These are phyloP conservation scores for Diachasma alloeum DNA, from an alignment of 1,140 invertebrate species.

Conservation along the genomic window DNA sequence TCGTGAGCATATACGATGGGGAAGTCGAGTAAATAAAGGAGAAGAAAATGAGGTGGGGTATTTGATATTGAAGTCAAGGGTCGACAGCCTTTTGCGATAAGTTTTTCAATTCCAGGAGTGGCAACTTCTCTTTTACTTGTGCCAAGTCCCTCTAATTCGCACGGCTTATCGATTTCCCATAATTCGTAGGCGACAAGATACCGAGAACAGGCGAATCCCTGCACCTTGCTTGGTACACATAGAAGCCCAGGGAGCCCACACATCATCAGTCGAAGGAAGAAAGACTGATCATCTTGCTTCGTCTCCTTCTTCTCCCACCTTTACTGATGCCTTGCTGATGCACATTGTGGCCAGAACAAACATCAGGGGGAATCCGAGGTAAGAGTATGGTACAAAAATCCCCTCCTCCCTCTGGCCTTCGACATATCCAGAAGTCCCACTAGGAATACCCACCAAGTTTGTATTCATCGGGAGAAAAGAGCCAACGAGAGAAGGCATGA, in stretches of 20 bases:
- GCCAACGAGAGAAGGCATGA: neutral
- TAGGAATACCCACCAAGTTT: neutral
- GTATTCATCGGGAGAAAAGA: constrained; percentile 5
- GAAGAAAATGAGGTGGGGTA: neutral
- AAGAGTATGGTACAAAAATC: neutral
- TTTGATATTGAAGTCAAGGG: neutral
- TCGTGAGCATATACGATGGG: too few species aligned
- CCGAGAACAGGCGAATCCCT: neutral
- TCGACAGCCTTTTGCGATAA: neutral
- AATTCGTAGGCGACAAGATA: constrained; percentile 4
- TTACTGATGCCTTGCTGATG: neutral
- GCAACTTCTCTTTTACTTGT: neutral
- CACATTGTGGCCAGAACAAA: neutral
- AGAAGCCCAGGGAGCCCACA: neutral
- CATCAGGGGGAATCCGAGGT: neutral
- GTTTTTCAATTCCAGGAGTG: neutral
- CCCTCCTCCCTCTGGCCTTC: neutral
- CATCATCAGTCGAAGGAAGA: neutral
- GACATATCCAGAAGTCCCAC: neutral
- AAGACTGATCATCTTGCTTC: neutral
- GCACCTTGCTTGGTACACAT: neutral
- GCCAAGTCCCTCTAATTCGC: neutral
- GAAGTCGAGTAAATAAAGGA: neutral
- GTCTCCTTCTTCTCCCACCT: neutral
- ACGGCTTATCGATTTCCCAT: neutral